Conservation (phyloP, 2,797 vertebrate species). For the Leucoraja ocellata region DNA sequence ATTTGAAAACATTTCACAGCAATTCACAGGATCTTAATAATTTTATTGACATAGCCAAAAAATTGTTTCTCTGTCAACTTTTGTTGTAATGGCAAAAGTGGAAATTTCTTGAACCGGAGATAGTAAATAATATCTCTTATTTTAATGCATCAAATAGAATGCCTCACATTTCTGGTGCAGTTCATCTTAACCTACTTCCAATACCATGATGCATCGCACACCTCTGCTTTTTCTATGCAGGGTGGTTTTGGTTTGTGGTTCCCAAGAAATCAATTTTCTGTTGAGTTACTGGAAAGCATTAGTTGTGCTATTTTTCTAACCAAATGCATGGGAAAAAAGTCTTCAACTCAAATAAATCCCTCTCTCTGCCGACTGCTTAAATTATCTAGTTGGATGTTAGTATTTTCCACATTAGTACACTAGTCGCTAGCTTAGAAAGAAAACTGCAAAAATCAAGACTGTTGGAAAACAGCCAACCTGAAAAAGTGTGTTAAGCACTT, state of each 20-base stretch:
- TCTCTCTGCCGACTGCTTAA: not conserved
- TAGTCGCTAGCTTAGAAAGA: not conserved
- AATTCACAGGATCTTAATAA: not conserved
- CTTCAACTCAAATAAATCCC: not conserved
- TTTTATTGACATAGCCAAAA: not conserved
- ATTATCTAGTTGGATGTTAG: not conserved
- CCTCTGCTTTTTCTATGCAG: conserved; percentile 11
- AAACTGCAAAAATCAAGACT: not conserved
- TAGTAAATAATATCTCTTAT: not conserved
- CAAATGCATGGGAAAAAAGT: not conserved
- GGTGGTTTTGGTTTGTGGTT: not conserved
- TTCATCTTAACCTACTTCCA: not conserved
- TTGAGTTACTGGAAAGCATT: not conserved
- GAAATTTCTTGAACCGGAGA: not conserved
- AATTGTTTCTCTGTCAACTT: no score
- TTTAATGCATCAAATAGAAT: not conserved
- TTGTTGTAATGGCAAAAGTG: not conserved
- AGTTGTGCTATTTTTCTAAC: not conserved
- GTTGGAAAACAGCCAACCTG: not conserved
- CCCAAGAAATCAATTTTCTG: not conserved
- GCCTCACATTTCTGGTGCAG: not conserved
- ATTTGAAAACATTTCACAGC: not conserved
- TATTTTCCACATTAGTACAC: not conserved
- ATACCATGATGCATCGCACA: not conserved
- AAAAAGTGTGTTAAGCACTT: no score